Evolutionary conservation across 2,888 invertebrate genomes (phyloP).

Genomic region (Tenthredo scrophulariae): DNA sequence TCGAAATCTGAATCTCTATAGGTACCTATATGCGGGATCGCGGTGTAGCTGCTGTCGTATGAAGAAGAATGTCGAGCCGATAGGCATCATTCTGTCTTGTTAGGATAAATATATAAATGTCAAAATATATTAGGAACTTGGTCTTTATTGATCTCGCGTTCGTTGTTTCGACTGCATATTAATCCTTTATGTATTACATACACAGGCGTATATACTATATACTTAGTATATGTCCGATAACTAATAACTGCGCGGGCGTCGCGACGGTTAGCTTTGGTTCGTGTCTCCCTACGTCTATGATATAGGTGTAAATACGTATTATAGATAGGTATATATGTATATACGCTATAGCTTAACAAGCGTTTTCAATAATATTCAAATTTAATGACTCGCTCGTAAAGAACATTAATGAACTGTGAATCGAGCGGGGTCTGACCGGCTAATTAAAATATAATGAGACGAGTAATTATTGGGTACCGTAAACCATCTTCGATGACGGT

Average conservation of each 20-base stretch:
- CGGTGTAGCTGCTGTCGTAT: neutral
- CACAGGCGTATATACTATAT: neutral
- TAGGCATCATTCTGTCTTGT: slow-evolving; percentile 61
- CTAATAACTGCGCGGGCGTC: slow-evolving; percentile 16
- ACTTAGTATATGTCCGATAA: neutral
- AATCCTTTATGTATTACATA: neutral
- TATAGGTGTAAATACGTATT: slow-evolving; percentile 16
- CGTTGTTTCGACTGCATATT: neutral
- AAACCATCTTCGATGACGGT: slow-evolving; percentile 64
- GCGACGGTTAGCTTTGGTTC: neutral
- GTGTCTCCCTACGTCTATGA: neutral
- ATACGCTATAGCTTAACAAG: slow-evolving; percentile 67
- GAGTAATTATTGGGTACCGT: slow-evolving; percentile 73
- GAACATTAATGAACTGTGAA: slow-evolving; percentile 71
- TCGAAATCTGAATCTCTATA: slow-evolving; percentile 7
- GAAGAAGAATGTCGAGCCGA: slow-evolving; percentile 22
- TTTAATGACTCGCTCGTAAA: slow-evolving; percentile 73
- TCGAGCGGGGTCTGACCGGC: slow-evolving; percentile 64
- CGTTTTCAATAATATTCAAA: slow-evolving; percentile 73
- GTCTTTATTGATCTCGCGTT: slow-evolving; percentile 67
- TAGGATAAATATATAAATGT: slow-evolving; percentile 68
- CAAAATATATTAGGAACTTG: slow-evolving; percentile 64
- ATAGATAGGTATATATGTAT: slow-evolving; percentile 48
- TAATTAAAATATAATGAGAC: slow-evolving; percentile 77
- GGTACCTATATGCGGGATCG: too few relatives aligned